A percentile compares a stretch with the other conserved stretches of the same genome.
phyloP scores from a whole-genome alignment of 2,113 vertebrate genomes.

The Ageneiosus marmoratus region DNA sequence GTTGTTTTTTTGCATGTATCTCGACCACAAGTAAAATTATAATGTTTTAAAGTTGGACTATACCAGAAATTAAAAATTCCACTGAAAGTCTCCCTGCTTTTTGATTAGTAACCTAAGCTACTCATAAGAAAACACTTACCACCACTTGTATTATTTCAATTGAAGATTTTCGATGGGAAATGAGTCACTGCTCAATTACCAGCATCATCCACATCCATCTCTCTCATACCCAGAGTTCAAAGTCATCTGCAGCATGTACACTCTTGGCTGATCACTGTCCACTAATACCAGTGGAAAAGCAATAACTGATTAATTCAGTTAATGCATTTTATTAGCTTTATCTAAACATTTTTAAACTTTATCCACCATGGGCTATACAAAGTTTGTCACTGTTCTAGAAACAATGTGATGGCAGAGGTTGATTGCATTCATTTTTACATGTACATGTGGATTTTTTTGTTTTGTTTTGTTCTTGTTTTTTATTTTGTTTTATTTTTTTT shows the following conservation, averaged over 20 bases:
- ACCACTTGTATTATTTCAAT: neutral
- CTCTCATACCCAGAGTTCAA: neutral
- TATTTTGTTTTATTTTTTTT: too few species aligned
- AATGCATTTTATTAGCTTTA: neutral
- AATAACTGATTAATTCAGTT: neutral
- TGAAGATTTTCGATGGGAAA: neutral
- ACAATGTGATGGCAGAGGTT: neutral
- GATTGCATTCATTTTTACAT: neutral
- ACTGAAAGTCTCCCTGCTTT: neutral
- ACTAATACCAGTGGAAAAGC: neutral
- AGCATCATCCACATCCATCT: too few species aligned
- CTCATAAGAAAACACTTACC: neutral
- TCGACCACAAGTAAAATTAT: neutral
- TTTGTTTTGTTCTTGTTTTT: too few species aligned
- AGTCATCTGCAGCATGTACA: neutral
- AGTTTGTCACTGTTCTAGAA: neutral
- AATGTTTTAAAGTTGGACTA: neutral
- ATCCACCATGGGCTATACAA: neutral
- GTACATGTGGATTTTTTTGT: neutral
- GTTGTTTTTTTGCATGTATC: neutral
- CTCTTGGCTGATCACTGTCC: neutral
- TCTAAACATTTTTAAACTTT: neutral
- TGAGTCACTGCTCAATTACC: neutral
- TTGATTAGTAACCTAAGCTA: neutral
- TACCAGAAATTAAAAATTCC: neutral